Percentiles rank a stretch among this genome's conserved stretches.
These are phyloP conservation scores for Panorpa germanica DNA, from an alignment of 2,888 invertebrate genomes.

Conservation along the genomic window DNA sequence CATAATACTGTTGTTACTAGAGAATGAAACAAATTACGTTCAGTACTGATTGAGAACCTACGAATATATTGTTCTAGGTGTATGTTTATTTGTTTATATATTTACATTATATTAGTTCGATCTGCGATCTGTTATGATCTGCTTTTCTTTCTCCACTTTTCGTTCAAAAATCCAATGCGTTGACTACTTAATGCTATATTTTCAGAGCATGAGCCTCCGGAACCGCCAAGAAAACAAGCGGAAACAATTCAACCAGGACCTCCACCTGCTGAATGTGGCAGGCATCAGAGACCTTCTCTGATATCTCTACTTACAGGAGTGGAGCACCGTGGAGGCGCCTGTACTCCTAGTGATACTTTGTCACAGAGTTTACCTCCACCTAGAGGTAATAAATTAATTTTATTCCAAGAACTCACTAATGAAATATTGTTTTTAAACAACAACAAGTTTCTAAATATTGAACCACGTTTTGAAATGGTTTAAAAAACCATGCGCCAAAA, in stretches of 20 bases:
- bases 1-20: too few species aligned
- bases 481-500: too few species aligned
- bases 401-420: too few species aligned
- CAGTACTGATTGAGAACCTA: too few species aligned
- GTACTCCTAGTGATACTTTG: conserved; percentile 24
- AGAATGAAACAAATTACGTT: too few species aligned
- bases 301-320: conserved; percentile 48
- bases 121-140: not conserved
- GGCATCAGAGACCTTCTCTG: conserved; percentile 43
- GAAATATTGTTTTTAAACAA: too few species aligned
- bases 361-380: conserved; percentile 26
- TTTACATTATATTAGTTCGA: conserved; percentile 2
- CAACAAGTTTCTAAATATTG: too few species aligned
- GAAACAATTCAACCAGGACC: conserved; percentile 23
- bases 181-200: not conserved
- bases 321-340: conserved; percentile 23
- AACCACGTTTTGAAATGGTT: too few species aligned
- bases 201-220: conserved; percentile 14
- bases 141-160: not conserved
- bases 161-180: not conserved
- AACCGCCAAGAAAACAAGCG: conserved; percentile 20
- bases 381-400: too few species aligned
- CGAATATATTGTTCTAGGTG: too few species aligned
- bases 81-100: conserved; percentile 4
- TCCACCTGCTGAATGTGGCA: conserved; percentile 24